A percentile compares a stretch with the other conserved stretches of the same genome.
Evolutionary conservation across 2,113 vertebrate species (phyloP).

Genomic region (Thalassoma bifasciatum): DNA sequence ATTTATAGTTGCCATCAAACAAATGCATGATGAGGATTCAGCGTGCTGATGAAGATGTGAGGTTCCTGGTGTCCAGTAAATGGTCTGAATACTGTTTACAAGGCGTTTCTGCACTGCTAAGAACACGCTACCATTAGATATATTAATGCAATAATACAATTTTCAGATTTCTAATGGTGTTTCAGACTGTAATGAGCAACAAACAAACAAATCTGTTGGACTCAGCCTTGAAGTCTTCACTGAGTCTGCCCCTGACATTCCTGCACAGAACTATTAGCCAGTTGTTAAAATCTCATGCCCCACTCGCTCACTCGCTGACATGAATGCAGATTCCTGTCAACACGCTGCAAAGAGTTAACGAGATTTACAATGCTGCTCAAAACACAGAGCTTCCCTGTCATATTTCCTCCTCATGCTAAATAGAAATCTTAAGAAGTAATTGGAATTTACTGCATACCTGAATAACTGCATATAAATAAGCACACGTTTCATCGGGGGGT

Average conservation of each 20-base stretch:
- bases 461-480: constrained; percentile 91
- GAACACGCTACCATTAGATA: neutral
- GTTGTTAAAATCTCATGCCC: constrained; percentile 57
- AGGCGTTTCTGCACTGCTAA: neutral
- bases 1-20: too few species aligned
- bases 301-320: constrained; percentile 55
- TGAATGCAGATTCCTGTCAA: constrained; percentile 64
- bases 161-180: neutral
- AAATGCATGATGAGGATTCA: too few species aligned
- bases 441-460: constrained; percentile 93
- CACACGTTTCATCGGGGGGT: constrained; percentile 78
- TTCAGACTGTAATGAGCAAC: constrained; percentile 1
- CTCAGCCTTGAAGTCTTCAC: constrained; percentile 24
- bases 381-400: constrained; percentile 79
- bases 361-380: constrained; percentile 81
- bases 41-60: too few species aligned
- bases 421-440: constrained; percentile 91
- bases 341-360: constrained; percentile 74
- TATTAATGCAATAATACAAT: neutral
- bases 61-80: neutral
- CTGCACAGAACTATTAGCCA: constrained; percentile 34
- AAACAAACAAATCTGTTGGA: neutral
- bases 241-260: neutral
- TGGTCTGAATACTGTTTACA: neutral
- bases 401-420: constrained; percentile 83